These are phyloP conservation scores for Paramisgurnus dabryanus DNA, from an alignment of 2,113 vertebrate species.

Conservation along the genomic window DNA sequence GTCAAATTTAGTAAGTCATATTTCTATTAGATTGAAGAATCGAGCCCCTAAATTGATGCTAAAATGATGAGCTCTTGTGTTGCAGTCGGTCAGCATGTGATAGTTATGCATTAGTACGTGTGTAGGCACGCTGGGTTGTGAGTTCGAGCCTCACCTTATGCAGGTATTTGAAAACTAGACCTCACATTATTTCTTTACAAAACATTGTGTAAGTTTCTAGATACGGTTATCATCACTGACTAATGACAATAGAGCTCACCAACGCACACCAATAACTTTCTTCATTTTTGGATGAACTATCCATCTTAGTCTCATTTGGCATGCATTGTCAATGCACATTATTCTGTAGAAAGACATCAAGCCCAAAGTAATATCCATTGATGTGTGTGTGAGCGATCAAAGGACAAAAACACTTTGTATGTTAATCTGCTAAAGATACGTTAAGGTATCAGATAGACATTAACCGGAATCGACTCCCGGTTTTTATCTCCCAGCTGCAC, in stretches of 20 bases:
- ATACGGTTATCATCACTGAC: too few relatives aligned
- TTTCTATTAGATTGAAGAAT: not conserved
- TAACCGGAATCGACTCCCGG: not conserved
- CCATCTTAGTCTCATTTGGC: too few relatives aligned
- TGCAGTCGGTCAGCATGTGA: not conserved
- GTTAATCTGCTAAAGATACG: too few relatives aligned
- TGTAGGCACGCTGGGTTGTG: slow-evolving; percentile 8
- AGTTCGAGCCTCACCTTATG: slow-evolving; percentile 13
- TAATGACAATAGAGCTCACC: too few relatives aligned
- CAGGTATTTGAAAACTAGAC: slow-evolving; percentile 17
- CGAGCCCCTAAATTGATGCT: not conserved
- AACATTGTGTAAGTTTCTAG: not conserved
- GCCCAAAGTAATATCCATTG: too few relatives aligned
- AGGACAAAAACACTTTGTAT: too few relatives aligned
- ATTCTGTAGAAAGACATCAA: not conserved
- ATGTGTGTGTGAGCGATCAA: too few relatives aligned
- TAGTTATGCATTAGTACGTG: not conserved
- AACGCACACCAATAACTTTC: too few relatives aligned
- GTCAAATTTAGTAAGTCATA: too few relatives aligned
- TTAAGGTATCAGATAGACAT: too few relatives aligned
- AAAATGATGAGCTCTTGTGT: not conserved
- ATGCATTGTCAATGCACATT: not conserved
- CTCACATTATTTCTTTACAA: not conserved
- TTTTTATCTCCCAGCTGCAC: not conserved
- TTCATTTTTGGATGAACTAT: too few relatives aligned